Percentiles rank a stretch among this genome's conserved stretches.
Conservation (phyloP, 64 coral and sea anemone genomes). For the Catalaphyllia jardinei region DNA sequence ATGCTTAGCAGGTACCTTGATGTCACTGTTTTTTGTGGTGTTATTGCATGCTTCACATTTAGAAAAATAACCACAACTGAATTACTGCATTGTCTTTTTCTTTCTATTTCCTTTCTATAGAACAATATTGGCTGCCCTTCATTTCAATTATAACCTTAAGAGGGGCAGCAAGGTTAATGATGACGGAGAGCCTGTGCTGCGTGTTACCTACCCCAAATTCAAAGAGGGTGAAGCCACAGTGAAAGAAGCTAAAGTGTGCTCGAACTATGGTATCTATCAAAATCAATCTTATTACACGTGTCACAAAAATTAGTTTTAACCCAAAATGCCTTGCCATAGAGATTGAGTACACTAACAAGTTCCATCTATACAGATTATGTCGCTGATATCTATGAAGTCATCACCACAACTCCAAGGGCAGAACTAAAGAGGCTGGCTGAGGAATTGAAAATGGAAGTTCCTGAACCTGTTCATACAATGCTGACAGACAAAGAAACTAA, state of each 20-base stretch:
- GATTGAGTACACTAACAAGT: too few species aligned
- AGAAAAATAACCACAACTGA: too few species aligned
- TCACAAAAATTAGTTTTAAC: background rate
- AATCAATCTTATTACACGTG: background rate
- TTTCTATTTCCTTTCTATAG: too few species aligned
- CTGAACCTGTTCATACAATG: background rate
- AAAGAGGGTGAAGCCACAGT: slow-evolving; percentile 11
- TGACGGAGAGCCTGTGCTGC: background rate
- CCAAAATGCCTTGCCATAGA: background rate
- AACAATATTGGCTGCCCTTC: background rate
- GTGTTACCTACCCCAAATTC: background rate
- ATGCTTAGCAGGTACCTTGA: background rate
- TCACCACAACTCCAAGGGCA: too few species aligned
- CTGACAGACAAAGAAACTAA: background rate
- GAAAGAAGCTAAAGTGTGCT: slow-evolving; percentile 11
- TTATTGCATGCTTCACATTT: too few species aligned
- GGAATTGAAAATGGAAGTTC: too few species aligned
- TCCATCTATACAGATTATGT: too few species aligned
- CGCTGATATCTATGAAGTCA: too few species aligned
- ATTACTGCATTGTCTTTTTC: too few species aligned
- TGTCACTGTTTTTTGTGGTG: too few species aligned
- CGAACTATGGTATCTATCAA: slow-evolving; percentile 32
- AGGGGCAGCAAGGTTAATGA: background rate
- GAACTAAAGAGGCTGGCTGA: too few species aligned
- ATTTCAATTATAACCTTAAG: slow-evolving; percentile 19